These are phyloP conservation scores for Nesoenas mayeri DNA, from an alignment of 2,113 vertebrate genomes.

Conservation along the genomic window DNA sequence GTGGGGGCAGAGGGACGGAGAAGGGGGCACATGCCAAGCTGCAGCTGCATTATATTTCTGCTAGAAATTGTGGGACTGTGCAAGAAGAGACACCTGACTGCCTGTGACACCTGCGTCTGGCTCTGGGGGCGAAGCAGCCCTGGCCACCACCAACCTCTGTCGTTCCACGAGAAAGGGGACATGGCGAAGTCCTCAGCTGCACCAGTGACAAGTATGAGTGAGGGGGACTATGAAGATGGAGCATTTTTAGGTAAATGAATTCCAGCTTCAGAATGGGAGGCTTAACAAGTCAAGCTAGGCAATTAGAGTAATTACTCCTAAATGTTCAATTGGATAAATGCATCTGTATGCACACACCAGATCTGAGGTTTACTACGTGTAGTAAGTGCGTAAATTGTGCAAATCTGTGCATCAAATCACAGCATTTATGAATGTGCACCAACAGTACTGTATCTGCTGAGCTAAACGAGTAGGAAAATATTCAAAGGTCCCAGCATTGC, in stretches of 20 bases:
- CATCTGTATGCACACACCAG: not conserved
- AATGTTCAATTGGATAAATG: conserved; percentile 19
- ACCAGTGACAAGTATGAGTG: not conserved
- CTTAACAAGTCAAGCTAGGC: not conserved
- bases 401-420: not conserved
- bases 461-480: not conserved
- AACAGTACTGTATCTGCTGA: not conserved
- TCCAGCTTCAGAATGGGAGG: not conserved
- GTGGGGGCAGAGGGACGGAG: not conserved
- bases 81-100: not conserved
- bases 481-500: not conserved
- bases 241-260: not conserved
- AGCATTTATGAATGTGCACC: not conserved
- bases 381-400: not conserved
- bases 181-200: not conserved
- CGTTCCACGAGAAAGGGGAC: accelerated
- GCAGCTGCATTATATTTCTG: not conserved
- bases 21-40: not conserved
- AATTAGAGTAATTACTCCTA: conserved; percentile 24
- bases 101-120: accelerated
- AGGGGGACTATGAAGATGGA: not conserved
- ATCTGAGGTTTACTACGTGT: not conserved
- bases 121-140: not conserved
- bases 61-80: not conserved
- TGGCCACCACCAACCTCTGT: not conserved